Evolutionary conservation across 1,140 invertebrate species (phyloP).

Genomic region (Geopemphigus sp.): DNA sequence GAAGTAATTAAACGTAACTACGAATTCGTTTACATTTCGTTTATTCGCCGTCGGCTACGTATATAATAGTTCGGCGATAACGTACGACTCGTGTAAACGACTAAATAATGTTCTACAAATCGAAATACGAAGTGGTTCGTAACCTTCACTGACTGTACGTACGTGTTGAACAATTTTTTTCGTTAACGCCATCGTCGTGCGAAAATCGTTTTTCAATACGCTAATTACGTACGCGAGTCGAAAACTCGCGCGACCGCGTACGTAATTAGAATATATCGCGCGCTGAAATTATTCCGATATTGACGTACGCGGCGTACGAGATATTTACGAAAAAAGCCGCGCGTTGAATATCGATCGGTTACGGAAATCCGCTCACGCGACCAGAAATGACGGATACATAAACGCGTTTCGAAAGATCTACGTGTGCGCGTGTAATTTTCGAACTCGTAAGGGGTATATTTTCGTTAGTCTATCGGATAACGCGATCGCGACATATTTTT

Average conservation of each 20-base stretch:
- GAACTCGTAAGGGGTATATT: no score
- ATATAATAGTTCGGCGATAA: background rate
- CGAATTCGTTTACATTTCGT: background rate
- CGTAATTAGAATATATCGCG: constrained; percentile 6
- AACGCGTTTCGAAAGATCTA: no score
- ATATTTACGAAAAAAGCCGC: no score
- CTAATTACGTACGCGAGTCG: background rate
- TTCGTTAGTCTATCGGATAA: no score
- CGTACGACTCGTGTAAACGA: background rate
- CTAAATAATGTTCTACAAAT: constrained; percentile 6
- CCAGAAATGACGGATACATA: no score
- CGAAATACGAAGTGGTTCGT: constrained; percentile 3
- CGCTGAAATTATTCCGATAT: no score
- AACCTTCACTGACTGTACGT: constrained; percentile 18
- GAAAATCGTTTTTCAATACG: background rate
- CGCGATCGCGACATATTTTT: no score
- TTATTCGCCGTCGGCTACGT: background rate
- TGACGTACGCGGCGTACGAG: no score
- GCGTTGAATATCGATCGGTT: no score
- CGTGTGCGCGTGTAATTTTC: no score
- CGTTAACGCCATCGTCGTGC: background rate
- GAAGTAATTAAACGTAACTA: background rate
- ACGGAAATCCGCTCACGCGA: no score
- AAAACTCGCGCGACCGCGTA: background rate
- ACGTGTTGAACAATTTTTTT: background rate